phyloP scores from a whole-genome alignment of 2,888 invertebrate genomes.

The Nomada ruficornis region DNA sequence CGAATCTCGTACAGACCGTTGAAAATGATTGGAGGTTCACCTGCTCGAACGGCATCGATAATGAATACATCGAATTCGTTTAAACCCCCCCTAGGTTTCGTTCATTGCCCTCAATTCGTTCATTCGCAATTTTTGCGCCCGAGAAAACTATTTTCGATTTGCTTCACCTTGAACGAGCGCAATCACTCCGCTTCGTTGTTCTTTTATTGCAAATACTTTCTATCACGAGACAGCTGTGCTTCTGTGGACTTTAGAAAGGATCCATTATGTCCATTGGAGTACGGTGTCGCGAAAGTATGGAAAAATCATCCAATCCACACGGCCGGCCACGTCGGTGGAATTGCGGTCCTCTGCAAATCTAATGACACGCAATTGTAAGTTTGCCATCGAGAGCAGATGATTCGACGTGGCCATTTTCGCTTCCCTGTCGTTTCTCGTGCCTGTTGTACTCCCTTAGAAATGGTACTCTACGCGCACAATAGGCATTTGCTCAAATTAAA shows the following conservation, averaged over 20 bases:
- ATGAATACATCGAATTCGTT: constrained; percentile 2
- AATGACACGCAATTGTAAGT: constrained; percentile 49
- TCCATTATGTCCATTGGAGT: constrained; percentile 30
- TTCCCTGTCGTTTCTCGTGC: constrained; percentile 10
- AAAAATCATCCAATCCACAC: background rate
- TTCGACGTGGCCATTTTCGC: constrained; percentile 15
- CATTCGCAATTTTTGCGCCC: background rate
- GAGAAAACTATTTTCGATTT: background rate
- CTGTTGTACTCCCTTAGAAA: constrained; percentile 1
- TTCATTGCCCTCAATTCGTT: background rate
- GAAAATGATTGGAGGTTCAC: constrained; percentile 12
- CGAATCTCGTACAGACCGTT: background rate
- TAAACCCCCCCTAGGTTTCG: too few species aligned
- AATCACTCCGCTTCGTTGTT: constrained; percentile 2
- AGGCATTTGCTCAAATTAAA: constrained; percentile 34
- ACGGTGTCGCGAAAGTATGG: constrained; percentile 6
- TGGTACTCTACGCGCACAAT: background rate
- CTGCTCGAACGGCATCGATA: background rate
- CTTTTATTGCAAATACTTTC: background rate
- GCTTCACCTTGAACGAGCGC: background rate
- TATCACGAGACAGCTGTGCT: background rate
- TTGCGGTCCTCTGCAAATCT: constrained; percentile 44
- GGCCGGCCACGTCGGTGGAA: constrained; percentile 1
- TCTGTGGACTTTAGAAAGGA: constrained; percentile 3
- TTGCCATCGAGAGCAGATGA: constrained; percentile 38